Evolutionary conservation across 2,797 vertebrate species (phyloP).

Genomic region (Poecile montanus): DNA sequence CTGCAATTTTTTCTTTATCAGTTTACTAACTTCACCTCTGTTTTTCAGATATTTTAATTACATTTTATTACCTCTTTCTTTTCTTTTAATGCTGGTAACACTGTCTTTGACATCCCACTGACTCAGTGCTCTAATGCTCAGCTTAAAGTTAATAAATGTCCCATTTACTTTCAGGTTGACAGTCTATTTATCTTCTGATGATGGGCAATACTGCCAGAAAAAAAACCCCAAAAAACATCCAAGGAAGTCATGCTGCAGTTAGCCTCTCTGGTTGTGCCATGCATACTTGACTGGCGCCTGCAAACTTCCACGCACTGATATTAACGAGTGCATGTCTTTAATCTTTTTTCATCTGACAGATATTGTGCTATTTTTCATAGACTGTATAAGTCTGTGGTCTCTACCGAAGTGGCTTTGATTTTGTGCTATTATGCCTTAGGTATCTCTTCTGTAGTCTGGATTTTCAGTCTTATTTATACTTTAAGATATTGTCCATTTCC

Average conservation of each 20-base stretch:
- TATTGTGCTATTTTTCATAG: conserved; percentile 11
- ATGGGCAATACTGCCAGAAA: background rate
- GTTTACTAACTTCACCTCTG: background rate
- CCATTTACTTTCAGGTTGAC: conserved; percentile 48
- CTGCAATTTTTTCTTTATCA: background rate
- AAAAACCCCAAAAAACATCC: background rate
- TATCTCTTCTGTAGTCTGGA: conserved; percentile 1
- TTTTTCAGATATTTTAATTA: background rate
- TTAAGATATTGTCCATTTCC: background rate
- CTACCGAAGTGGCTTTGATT: background rate
- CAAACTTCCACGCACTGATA: conserved; percentile 28
- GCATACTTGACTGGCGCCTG: background rate
- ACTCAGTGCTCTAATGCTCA: background rate
- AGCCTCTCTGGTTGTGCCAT: background rate
- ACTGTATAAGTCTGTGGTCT: background rate
- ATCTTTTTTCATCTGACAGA: conserved; percentile 9
- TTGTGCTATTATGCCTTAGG: conserved; percentile 20
- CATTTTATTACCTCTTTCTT: background rate
- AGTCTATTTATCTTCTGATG: conserved; percentile 53
- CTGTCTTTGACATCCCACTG: background rate
- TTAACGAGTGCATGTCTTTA: conserved; percentile 5
- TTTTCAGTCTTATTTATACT: conserved; percentile 16
- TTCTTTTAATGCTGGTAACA: background rate
- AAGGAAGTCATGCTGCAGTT: background rate
- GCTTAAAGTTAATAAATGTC: conserved; percentile 54